phyloP scores from a whole-genome alignment of 2,888 invertebrate genomes.

The Netelia virgata region DNA sequence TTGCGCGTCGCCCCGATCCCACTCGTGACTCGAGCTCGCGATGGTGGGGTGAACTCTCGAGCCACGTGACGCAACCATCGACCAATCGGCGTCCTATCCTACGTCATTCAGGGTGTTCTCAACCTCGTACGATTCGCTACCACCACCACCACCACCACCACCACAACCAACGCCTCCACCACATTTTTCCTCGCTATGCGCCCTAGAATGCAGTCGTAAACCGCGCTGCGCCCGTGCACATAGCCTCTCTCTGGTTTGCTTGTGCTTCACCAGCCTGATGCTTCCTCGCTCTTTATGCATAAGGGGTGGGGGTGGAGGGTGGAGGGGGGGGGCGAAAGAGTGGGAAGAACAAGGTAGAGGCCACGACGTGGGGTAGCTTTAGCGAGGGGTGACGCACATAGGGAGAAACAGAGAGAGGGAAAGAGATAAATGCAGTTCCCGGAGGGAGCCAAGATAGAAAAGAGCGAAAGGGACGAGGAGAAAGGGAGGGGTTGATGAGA shows the following conservation, averaged over 20 bases:
- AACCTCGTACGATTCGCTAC: constrained; percentile 43
- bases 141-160: background rate
- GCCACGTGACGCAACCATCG: constrained; percentile 80
- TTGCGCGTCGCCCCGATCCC: constrained; percentile 62
- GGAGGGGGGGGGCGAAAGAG: background rate
- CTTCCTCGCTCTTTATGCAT: no score
- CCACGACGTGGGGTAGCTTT: constrained; percentile 34
- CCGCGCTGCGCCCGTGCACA: constrained; percentile 8
- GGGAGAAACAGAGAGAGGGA: constrained; percentile 6
- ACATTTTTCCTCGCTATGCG: constrained; percentile 31
- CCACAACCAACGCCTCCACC: background rate
- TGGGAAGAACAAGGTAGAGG: constrained; percentile 43
- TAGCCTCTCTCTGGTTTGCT: background rate
- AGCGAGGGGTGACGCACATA: constrained; percentile 12
- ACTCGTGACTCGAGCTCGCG: constrained; percentile 70
- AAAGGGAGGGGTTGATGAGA: background rate
- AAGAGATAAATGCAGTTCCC: background rate
- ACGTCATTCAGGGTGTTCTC: constrained; percentile 82
- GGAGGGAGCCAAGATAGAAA: constrained; percentile 12
- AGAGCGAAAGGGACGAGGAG: constrained; percentile 7
- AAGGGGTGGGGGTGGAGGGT: no score
- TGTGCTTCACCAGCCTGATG: no score
- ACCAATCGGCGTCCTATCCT: constrained; percentile 78
- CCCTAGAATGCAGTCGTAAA: constrained; percentile 54
- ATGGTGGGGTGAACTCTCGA: constrained; percentile 60